Evolutionary conservation across 2,113 vertebrate species (phyloP), one percentile per base, ranked within the genome.

Genomic region (Rhabdomys dilectus): DNA sequence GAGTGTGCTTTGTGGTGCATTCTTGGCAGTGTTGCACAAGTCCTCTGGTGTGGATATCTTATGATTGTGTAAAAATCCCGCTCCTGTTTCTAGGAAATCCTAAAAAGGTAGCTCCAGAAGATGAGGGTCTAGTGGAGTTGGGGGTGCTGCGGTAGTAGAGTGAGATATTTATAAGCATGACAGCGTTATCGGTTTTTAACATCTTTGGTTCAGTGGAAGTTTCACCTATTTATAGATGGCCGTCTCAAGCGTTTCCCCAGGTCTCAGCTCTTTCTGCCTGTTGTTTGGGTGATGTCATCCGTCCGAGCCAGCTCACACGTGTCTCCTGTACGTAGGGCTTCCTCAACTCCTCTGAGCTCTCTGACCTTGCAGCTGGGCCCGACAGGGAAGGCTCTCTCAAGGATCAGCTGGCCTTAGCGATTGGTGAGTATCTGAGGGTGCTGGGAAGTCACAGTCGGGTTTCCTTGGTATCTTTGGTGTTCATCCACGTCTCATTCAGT

Each of bases 381-480:
- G 97, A 98, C 39, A 68, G 16, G 66, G 99, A 99, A 92, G 93
- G 97, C 10, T 97, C 97, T 62, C 98, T 99, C 21, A 98, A 98
- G 77, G 99, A 99, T 94, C 98, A 98, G 62, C 96, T 99, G 95
- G 99, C 99, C 77, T 97, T 99, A 91, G 98, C 98, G 81, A 99
- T 99, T 93, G 99, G 99, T 99, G 90, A 99, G 98, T 97, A 80
- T 86, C 95, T 73, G 53, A 91, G 78, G 26, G 48, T 90, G 51
- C 22, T 95, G 58, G 85, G 53, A 82, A 90, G 39, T 72, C 60
- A 81, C 53, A 7, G 39, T 90, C 39, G 34, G 42, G 4, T 56
- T 68, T 51, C 84, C 26, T 51, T 85, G 42, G 17, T 92, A 36
- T 92, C 76, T 87, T 85, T 68, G 51, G 16, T 88, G 39, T 53